These are phyloP conservation scores for Pachliopta kotzebuea DNA, from an alignment of 2,888 invertebrate genomes.

Conservation along the genomic window DNA sequence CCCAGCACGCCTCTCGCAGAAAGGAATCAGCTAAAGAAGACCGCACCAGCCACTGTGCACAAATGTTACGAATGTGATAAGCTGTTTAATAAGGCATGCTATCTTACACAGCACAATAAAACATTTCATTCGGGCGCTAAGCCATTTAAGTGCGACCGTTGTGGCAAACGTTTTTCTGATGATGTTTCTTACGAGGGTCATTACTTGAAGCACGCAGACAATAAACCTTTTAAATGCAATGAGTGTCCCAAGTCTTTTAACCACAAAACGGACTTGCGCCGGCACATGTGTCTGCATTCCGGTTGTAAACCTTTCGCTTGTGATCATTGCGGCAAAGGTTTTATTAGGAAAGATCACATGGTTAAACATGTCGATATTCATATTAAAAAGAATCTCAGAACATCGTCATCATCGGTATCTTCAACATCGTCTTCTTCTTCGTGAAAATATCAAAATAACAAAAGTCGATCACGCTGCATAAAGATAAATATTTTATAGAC, in stretches of 20 bases:
- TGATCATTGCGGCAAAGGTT: slow-evolving; percentile 91
- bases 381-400: slow-evolving; percentile 79
- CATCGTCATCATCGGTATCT: slow-evolving; percentile 53
- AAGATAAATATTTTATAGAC: slow-evolving; percentile 39
- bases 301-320: slow-evolving; percentile 92
- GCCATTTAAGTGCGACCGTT: slow-evolving; percentile 91
- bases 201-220: slow-evolving; percentile 87
- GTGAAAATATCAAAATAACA: slow-evolving; percentile 29
- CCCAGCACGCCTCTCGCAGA: slow-evolving; percentile 67
- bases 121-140: slow-evolving; percentile 93
- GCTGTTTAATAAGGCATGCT: slow-evolving; percentile 91
- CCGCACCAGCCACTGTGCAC: slow-evolving; percentile 61
- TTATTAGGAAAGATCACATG: slow-evolving; percentile 95
- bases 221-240: slow-evolving; percentile 93
- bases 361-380: slow-evolving; percentile 92
- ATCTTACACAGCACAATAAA: slow-evolving; percentile 94
- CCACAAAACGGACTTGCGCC: slow-evolving; percentile 92
- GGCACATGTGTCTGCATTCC: slow-evolving; percentile 93
- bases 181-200: slow-evolving; percentile 87
- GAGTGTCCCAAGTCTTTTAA: slow-evolving; percentile 93
- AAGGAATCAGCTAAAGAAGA: slow-evolving; percentile 64
- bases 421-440: slow-evolving; percentile 48
- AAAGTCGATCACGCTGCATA: slow-evolving; percentile 29
- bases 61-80: slow-evolving; percentile 92
- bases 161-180: slow-evolving; percentile 91